These are phyloP conservation scores for Pseudoatta argentina DNA, from an alignment of 1,140 invertebrate genomes.

Conservation along the genomic window DNA sequence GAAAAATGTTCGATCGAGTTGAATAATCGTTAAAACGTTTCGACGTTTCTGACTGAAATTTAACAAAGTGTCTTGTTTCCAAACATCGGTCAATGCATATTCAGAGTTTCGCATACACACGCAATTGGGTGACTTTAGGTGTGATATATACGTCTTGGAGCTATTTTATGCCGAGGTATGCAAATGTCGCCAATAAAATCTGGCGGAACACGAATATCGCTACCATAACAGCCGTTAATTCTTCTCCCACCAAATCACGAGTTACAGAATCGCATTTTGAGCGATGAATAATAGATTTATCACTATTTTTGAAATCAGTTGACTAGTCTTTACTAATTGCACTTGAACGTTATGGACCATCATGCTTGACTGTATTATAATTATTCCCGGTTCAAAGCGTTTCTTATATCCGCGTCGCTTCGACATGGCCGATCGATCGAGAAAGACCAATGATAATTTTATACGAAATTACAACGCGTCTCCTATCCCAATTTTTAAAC, in stretches of 20 bases:
- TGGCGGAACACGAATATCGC: constrained; percentile 26
- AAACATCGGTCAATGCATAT: constrained; percentile 22
- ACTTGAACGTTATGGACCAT: constrained; percentile 29
- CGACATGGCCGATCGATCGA: constrained; percentile 9
- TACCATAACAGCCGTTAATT: constrained; percentile 52
- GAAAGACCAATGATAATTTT: constrained; percentile 65
- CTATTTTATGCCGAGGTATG: constrained; percentile 19
- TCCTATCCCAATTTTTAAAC: constrained; percentile 41
- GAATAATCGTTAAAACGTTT: constrained; percentile 32
- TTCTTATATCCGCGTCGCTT: constrained; percentile 32
- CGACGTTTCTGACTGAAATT: constrained; percentile 3
- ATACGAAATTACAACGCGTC: constrained; percentile 42
- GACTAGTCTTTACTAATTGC: constrained; percentile 52
- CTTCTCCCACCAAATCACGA: constrained; percentile 27
- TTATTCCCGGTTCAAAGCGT: constrained; percentile 21
- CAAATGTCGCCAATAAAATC: constrained; percentile 63
- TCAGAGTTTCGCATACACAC: not conserved
- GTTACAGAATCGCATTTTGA: constrained; percentile 19
- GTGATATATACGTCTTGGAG: not conserved
- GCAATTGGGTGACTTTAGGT: not conserved
- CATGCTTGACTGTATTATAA: constrained; percentile 42
- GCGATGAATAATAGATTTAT: constrained; percentile 67
- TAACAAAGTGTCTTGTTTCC: not conserved
- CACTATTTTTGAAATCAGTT: constrained; percentile 62
- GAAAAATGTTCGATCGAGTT: constrained; percentile 13